Percentiles rank a stretch among this genome's conserved stretches.
Conservation (phyloP, 1,140 invertebrate species). For the Drosophila watanabei region DNA sequence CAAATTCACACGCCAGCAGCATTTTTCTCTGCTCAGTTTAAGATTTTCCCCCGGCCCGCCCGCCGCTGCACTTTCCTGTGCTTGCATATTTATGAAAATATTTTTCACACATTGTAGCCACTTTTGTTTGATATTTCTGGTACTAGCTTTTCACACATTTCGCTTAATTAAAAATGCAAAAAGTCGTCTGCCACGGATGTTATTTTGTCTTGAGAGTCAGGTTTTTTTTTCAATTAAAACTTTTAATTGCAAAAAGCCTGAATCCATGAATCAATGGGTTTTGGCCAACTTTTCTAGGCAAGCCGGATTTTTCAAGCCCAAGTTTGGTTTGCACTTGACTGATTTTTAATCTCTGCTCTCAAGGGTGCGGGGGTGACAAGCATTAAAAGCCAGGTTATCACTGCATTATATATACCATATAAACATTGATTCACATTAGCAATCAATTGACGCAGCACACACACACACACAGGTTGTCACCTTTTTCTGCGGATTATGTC, state of each 20-base stretch:
- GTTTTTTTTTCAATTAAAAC: constrained; percentile 76
- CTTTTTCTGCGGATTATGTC: constrained; percentile 57
- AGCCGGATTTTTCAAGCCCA: not conserved
- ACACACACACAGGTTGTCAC: not conserved
- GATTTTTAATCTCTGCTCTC: constrained; percentile 24
- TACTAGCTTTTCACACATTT: constrained; percentile 51
- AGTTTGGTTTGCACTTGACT: constrained; percentile 1
- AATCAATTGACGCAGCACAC: constrained; percentile 31
- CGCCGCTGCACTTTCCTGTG: constrained; percentile 14
- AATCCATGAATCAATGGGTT: constrained; percentile 33
- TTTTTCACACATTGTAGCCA: constrained; percentile 78
- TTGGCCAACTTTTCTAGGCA: constrained; percentile 22
- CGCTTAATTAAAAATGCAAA: constrained; percentile 44
- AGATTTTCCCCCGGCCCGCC: constrained; percentile 15
- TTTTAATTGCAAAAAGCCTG: constrained; percentile 65
- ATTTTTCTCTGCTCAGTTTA: constrained; percentile 53
- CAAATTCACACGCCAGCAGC: constrained; percentile 67
- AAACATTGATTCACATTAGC: constrained; percentile 20
- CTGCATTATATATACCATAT: constrained; percentile 14
- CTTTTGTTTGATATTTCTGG: constrained; percentile 49
- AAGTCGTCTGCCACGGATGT: not conserved
- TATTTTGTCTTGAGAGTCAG: constrained; percentile 3
- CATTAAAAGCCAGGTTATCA: constrained; percentile 33
- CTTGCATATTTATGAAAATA: constrained; percentile 69
- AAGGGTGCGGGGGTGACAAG: not conserved